Evolutionary conservation across 37 sponge, comb jelly and placozoan species (phyloP).

Genomic region (Haliclona indistincta): DNA sequence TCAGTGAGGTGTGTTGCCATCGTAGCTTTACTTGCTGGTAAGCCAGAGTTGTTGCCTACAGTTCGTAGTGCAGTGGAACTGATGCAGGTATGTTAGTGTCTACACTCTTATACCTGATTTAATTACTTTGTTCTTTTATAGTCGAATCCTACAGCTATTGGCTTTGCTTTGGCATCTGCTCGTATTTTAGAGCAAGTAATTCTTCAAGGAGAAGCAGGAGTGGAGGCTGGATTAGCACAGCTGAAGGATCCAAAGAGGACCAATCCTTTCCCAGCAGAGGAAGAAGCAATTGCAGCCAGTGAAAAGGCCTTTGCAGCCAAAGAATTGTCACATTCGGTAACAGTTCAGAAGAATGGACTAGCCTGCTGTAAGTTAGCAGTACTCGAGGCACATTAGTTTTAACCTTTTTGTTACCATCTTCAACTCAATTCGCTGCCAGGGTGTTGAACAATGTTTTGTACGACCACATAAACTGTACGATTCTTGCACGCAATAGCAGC

Average conservation of each 20-base stretch:
- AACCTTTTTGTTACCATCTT: neutral
- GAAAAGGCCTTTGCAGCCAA: slow-evolving; percentile 1
- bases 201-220: neutral
- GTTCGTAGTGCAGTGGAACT: slow-evolving; percentile 23
- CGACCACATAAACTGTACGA: neutral
- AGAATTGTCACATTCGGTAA: slow-evolving; percentile 10
- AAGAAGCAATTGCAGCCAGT: slow-evolving; percentile 1
- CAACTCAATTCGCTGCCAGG: neutral
- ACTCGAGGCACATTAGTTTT: neutral
- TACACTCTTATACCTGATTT: neutral
- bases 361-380: slow-evolving; percentile 26
- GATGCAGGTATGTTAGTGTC: slow-evolving; percentile 20
- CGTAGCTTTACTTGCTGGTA: slow-evolving; percentile 21
- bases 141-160: slow-evolving; percentile 5
- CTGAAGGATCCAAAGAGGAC: neutral
- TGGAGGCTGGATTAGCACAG: neutral
- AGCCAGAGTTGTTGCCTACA: neutral
- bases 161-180: slow-evolving; percentile 10
- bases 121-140: neutral
- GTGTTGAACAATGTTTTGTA: neutral
- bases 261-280: neutral
- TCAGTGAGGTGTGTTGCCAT: slow-evolving; percentile 28
- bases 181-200: slow-evolving; percentile 17
- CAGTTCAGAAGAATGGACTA: slow-evolving; percentile 27
- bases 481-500: too few species aligned